phyloP scores from a whole-genome alignment of 2,113 vertebrate genomes.

The Corvus cornix region DNA sequence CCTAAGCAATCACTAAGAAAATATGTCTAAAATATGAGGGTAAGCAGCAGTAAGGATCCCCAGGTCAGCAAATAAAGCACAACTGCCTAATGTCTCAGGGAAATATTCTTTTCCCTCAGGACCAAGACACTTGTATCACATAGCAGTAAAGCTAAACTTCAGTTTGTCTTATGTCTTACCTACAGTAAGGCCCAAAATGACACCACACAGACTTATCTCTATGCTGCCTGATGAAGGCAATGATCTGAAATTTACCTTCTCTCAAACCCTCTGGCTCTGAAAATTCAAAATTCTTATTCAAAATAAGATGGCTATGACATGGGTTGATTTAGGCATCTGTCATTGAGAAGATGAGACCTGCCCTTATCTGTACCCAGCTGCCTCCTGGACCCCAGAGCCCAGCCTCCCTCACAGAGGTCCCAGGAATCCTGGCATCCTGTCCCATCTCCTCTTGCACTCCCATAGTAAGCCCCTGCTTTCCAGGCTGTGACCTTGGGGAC shows the following conservation, averaged over 20 bases:
- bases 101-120: background rate
- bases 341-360: background rate
- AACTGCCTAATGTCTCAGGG: background rate
- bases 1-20: background rate
- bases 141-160: background rate
- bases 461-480: background rate
- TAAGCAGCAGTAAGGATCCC: background rate
- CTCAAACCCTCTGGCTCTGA: background rate
- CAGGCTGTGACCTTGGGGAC: background rate
- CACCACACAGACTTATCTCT: background rate
- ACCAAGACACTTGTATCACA: background rate
- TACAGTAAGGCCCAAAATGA: background rate
- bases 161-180: background rate
- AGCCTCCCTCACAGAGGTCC: background rate
- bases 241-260: background rate
- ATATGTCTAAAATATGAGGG: background rate
- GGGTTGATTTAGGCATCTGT: background rate
- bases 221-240: background rate
- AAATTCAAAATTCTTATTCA: background rate
- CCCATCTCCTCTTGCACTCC: background rate
- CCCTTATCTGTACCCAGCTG: background rate
- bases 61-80: background rate
- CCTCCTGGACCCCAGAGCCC: background rate
- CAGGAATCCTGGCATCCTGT: background rate
- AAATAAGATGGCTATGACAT: background rate